A percentile compares a stretch with the other conserved stretches of the same genome.
Evolutionary conservation across 2,888 invertebrate genomes (phyloP).

Genomic region (Hemithea aestivaria): DNA sequence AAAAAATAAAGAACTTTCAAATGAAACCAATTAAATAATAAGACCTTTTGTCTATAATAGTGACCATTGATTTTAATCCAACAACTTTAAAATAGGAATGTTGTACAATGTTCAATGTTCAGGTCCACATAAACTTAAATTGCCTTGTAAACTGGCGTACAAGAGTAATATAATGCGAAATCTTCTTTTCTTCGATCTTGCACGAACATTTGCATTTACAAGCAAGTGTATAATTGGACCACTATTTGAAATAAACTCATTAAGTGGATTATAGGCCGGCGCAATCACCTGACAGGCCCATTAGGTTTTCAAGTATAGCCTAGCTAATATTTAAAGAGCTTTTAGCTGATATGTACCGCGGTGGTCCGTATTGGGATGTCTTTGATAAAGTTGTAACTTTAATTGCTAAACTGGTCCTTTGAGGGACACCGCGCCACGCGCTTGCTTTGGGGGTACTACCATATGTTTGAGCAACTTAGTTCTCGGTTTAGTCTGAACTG

Average conservation of each 20-base stretch:
- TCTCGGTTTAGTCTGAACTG: too few relatives aligned
- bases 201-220: conserved; percentile 19
- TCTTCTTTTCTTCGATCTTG: conserved; percentile 15
- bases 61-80: too few relatives aligned
- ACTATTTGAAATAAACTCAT: conserved; percentile 66
- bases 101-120: background rate
- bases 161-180: conserved; percentile 16
- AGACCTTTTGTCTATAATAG: too few relatives aligned
- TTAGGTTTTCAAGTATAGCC: conserved; percentile 48
- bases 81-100: too few relatives aligned
- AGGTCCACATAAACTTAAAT: conserved; percentile 15
- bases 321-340: conserved; percentile 44
- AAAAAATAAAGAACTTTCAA: too few relatives aligned
- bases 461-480: too few relatives aligned
- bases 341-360: conserved; percentile 52
- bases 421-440: conserved; percentile 67
- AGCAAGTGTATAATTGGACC: conserved; percentile 39
- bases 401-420: conserved; percentile 70
- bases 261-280: conserved; percentile 60
- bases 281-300: conserved; percentile 66
- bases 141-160: conserved; percentile 7
- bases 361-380: conserved; percentile 66
- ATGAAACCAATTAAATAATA: too few relatives aligned
- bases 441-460: too few relatives aligned
- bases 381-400: conserved; percentile 75